A percentile compares a stretch with the other conserved stretches of the same genome.
Evolutionary conservation across 2,113 vertebrate species (phyloP).

Genomic region (Arizona elegans): DNA sequence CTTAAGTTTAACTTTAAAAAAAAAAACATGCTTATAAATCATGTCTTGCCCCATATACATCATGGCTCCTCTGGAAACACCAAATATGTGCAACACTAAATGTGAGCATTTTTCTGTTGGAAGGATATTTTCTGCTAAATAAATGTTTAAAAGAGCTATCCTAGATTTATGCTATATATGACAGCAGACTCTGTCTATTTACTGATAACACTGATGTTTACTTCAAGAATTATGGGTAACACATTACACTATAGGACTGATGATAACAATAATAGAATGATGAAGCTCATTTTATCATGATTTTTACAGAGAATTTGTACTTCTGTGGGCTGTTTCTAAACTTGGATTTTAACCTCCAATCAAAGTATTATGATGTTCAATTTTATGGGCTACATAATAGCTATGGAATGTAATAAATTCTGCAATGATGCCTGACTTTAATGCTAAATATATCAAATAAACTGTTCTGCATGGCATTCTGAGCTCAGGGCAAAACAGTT

Average conservation of each 20-base stretch:
- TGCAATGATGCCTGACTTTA: not conserved
- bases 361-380: conserved; percentile 25
- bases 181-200: conserved; percentile 9
- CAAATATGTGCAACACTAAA: not conserved
- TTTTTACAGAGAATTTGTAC: conserved; percentile 33
- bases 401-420: conserved; percentile 27
- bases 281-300: conserved; percentile 2
- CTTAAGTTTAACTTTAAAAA: not conserved
- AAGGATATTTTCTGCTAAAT: not conserved
- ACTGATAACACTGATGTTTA: conserved; percentile 21
- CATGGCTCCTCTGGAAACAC: not conserved
- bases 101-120: not conserved
- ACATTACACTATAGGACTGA: conserved; percentile 1
- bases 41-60: not conserved
- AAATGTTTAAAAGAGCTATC: conserved; percentile 21
- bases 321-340: conserved; percentile 28
- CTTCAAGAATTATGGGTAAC: conserved; percentile 27
- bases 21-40: not conserved
- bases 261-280: conserved; percentile 26
- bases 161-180: conserved; percentile 20
- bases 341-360: conserved; percentile 45
- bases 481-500: conserved; percentile 40
- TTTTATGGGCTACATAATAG: conserved; percentile 21
- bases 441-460: conserved; percentile 5
- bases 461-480: conserved; percentile 17